Conservation (phyloP, 2,113 vertebrate species). For the Microtus pennsylvanicus region DNA sequence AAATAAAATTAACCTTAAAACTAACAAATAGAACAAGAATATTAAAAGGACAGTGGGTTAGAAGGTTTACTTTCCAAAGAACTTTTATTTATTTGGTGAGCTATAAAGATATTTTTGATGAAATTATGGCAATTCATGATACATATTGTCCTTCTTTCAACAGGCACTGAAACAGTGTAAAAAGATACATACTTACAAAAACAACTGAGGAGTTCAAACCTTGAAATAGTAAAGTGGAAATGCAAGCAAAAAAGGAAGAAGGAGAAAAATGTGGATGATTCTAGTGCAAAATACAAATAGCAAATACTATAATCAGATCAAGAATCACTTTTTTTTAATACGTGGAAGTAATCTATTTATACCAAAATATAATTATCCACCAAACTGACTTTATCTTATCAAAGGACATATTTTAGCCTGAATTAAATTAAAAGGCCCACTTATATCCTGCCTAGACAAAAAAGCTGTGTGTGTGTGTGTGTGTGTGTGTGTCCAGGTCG, state of each 20-base stretch:
- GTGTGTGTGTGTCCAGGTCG: background rate
- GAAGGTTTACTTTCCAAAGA: background rate
- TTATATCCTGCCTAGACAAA: background rate
- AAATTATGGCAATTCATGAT: background rate
- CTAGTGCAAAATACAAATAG: conserved; percentile 15
- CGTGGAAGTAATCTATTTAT: background rate
- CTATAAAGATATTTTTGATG: conserved; percentile 1
- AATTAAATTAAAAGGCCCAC: background rate
- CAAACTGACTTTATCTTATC: background rate
- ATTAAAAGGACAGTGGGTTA: background rate
- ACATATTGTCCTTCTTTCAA: background rate
- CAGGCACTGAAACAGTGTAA: background rate
- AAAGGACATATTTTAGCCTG: background rate
- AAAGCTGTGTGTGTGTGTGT: background rate
- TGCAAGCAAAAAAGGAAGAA: background rate
- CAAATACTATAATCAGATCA: background rate
- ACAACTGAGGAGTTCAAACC: background rate
- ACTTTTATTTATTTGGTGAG: background rate
- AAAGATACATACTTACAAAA: background rate
- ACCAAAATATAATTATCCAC: background rate
- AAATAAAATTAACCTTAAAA: background rate
- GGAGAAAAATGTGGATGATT: background rate
- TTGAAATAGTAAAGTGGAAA: background rate
- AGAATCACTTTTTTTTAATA: background rate
- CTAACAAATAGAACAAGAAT: background rate